Evolutionary conservation across 1,140 invertebrate species (phyloP).

Genomic region (Bombus huntii): DNA sequence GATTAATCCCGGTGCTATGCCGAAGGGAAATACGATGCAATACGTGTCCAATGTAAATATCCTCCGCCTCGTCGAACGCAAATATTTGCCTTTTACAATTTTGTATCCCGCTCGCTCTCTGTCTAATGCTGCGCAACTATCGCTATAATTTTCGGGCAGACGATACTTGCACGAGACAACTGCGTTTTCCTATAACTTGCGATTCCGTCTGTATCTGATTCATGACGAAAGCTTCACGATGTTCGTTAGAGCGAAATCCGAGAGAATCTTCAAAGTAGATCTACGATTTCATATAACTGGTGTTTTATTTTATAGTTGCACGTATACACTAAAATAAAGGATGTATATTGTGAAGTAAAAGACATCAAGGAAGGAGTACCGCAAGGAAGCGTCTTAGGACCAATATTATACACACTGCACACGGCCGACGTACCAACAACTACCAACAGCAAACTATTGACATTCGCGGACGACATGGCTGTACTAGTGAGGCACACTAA

Average conservation of each 20-base stretch:
- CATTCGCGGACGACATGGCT: no score
- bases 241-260: neutral
- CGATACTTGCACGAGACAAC: neutral
- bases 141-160: constrained; percentile 48
- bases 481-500: no score
- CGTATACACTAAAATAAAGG: no score
- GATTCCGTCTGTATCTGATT: neutral
- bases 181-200: no score
- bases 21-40: constrained; percentile 55
- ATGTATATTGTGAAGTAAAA: no score
- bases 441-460: no score
- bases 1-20: constrained; percentile 21
- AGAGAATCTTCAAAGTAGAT: neutral
- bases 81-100: constrained; percentile 57
- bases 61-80: constrained; percentile 44
- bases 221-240: neutral
- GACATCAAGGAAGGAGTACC: no score
- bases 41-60: constrained; percentile 57
- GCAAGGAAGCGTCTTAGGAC: no score
- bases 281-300: neutral
- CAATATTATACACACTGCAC: no score
- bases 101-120: neutral
- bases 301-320: neutral
- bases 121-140: neutral
- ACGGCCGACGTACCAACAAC: no score